Base-by-base conservation (phyloP, 2,113 vertebrate species). In the Mirza zaza region DNA sequence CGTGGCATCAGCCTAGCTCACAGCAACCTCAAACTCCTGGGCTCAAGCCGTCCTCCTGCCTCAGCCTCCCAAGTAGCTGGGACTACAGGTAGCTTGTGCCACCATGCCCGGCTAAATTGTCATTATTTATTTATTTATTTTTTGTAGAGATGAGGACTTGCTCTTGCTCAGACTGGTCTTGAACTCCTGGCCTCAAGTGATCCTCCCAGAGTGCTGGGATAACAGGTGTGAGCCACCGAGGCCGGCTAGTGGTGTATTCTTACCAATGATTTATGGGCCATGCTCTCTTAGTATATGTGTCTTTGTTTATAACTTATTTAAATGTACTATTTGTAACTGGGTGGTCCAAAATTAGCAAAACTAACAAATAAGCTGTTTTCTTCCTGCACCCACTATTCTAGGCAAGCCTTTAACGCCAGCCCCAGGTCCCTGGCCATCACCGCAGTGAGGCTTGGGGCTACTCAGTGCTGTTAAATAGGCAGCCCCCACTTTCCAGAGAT, bases 281-380 rank as follows among this genome's bases (percentile, higher is more conserved):
- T 13, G 11, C 2, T 1, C 45, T 42, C 25, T 36, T 32, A 3
- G 5, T 36, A 15, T 27, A 0, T 10, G 32, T 15, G 8, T 20
- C 1, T 5, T 45, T 14, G 3, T 36, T 7, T 39, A 6, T 63
- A 21, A 23, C 4, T 6, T 23, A 10, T 14, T 0, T 13, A 8
- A 2, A 7, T 1, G 8, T 20, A 6, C 57, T 36, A 6, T 27
- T 27, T 13, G 1, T 45, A 23, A 5, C 12, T 12, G 14, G 20
- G 52, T 8, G 12, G 55, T 55, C 29, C 67, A 27, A 25, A 6
- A 20, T 20, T 42, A 34, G 27, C 52, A 8, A 65, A 34, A 3
- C 77, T 20, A 3, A 2, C 14, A 3, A 52, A 52, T 17, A 27
- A 18, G 27, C 52, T 5, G n/a, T 55, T 36, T 55, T 29, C 61